Evolutionary conservation across 1,140 invertebrate species (phyloP).

Genomic region (Paralvinella palmiformis): DNA sequence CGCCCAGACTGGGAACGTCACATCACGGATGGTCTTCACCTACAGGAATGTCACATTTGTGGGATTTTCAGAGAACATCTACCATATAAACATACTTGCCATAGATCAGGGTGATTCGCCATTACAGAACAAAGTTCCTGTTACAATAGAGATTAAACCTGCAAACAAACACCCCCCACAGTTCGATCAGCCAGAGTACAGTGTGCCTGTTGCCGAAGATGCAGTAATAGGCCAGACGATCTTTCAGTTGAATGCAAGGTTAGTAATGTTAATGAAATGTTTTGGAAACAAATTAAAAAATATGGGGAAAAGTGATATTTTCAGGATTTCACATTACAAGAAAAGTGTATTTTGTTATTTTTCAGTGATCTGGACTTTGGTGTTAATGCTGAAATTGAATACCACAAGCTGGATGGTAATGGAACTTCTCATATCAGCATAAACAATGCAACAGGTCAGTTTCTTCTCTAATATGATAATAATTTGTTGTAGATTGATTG

Average conservation of each 20-base stretch:
- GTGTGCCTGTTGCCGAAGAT: slow-evolving; percentile 67
- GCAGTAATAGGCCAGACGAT: slow-evolving; percentile 61
- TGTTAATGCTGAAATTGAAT: slow-evolving; percentile 37
- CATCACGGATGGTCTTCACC: slow-evolving; percentile 71
- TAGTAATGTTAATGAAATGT: too few species aligned
- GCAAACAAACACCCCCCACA: slow-evolving; percentile 43
- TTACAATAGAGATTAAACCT: slow-evolving; percentile 38
- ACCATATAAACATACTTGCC: slow-evolving; percentile 75
- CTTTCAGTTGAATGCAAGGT: slow-evolving; percentile 67
- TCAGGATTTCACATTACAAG: too few species aligned
- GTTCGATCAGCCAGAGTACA: slow-evolving; percentile 36
- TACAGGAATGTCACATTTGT: slow-evolving; percentile 70
- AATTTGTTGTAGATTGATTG: slow-evolving; percentile 72
- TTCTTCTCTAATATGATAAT: too few species aligned
- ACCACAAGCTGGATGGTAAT: slow-evolving; percentile 30
- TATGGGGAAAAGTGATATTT: too few species aligned
- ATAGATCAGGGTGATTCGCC: slow-evolving; percentile 93
- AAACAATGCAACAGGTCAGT: too few species aligned
- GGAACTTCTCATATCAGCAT: slow-evolving; percentile 27
- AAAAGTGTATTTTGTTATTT: slow-evolving; percentile 5
- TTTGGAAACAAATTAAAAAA: too few species aligned
- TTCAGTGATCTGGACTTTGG: slow-evolving; percentile 38
- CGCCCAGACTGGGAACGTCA: slow-evolving; percentile 80
- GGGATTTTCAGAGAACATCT: slow-evolving; percentile 79
- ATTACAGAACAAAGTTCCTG: slow-evolving; percentile 57